phyloP scores from a whole-genome alignment of 2,888 invertebrate genomes.

The Hirtodrosophila confusa region DNA sequence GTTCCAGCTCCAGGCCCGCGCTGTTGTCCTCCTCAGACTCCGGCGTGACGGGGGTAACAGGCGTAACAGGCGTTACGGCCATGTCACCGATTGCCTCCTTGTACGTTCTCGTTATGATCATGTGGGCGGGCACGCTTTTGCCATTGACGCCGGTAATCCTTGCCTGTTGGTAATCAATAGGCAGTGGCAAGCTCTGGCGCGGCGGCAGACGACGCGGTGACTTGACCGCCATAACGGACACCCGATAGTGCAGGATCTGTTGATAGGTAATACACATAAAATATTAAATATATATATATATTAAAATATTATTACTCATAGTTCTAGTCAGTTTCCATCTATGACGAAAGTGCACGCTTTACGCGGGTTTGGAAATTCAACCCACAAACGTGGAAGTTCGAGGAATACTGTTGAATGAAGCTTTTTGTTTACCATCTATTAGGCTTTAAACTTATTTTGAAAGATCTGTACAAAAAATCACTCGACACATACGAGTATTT shows the following conservation, averaged over 20 bases:
- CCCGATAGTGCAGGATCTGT: conserved; percentile 80
- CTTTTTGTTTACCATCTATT: too few species aligned
- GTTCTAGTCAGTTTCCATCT: too few species aligned
- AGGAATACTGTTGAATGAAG: too few species aligned
- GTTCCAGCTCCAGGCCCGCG: conserved; percentile 63
- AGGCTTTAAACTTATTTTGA: too few species aligned
- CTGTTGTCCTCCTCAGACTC: conserved; percentile 64
- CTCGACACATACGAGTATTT: too few species aligned
- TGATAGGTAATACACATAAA: too few species aligned
- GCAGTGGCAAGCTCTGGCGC: conserved; percentile 58
- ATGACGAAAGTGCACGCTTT: too few species aligned
- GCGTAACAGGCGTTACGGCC: conserved; percentile 2
- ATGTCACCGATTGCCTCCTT: conserved; percentile 57
- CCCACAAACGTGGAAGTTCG: too few species aligned
- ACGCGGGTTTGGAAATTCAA: too few species aligned
- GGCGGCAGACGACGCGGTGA: conserved; percentile 68
- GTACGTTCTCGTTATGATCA: conserved; percentile 79
- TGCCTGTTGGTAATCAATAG: conserved; percentile 75
- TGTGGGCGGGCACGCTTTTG: conserved; percentile 77
- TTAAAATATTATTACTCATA: too few species aligned
- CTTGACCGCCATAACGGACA: conserved; percentile 76
- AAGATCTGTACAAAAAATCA: too few species aligned
- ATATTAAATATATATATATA: too few species aligned
- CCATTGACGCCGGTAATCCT: conserved; percentile 79
- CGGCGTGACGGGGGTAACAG: conserved; percentile 31